Percentiles rank a stretch among this genome's conserved stretches.
These are phyloP conservation scores for Perizoma flavofasciatum DNA, from an alignment of 2,888 invertebrate species.

Conservation along the genomic window DNA sequence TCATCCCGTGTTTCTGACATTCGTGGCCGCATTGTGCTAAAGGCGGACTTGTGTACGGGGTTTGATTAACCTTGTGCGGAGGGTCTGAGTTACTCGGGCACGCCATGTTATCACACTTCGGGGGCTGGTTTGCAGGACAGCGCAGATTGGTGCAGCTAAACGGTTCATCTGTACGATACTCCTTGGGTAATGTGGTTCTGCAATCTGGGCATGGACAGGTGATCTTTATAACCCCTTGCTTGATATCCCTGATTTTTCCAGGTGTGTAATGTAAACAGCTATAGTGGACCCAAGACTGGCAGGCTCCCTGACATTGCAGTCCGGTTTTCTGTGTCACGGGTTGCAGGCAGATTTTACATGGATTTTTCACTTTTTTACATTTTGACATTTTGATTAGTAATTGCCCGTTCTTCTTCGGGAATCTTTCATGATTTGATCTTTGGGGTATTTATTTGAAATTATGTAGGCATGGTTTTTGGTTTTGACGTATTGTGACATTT, in stretches of 20 bases:
- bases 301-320: slow-evolving; percentile 67
- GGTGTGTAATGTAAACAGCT: slow-evolving; percentile 68
- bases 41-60: slow-evolving; percentile 34
- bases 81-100: slow-evolving; percentile 47
- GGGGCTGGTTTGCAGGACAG: slow-evolving; percentile 62
- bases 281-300: slow-evolving; percentile 68
- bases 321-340: slow-evolving; percentile 61
- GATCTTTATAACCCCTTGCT: slow-evolving; percentile 61
- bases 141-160: slow-evolving; percentile 56
- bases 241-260: slow-evolving; percentile 68
- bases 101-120: slow-evolving; percentile 45
- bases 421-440: slow-evolving; percentile 24
- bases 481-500: neutral
- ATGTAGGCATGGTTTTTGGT: neutral
- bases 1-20: slow-evolving; percentile 45
- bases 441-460: slow-evolving; percentile 8
- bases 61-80: slow-evolving; percentile 22
- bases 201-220: slow-evolving; percentile 76
- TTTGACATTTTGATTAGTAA: slow-evolving; percentile 51
- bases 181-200: slow-evolving; percentile 53
- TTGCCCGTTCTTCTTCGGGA: slow-evolving; percentile 5
- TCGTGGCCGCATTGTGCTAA: slow-evolving; percentile 47
- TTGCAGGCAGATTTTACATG: slow-evolving; percentile 70
- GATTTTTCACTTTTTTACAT: slow-evolving; percentile 61
- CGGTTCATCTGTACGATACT: slow-evolving; percentile 50